Percentiles rank a stretch among this genome's conserved stretches.
Evolutionary conservation across 2,888 invertebrate genomes (phyloP).

Genomic region (Catonia carolina): DNA sequence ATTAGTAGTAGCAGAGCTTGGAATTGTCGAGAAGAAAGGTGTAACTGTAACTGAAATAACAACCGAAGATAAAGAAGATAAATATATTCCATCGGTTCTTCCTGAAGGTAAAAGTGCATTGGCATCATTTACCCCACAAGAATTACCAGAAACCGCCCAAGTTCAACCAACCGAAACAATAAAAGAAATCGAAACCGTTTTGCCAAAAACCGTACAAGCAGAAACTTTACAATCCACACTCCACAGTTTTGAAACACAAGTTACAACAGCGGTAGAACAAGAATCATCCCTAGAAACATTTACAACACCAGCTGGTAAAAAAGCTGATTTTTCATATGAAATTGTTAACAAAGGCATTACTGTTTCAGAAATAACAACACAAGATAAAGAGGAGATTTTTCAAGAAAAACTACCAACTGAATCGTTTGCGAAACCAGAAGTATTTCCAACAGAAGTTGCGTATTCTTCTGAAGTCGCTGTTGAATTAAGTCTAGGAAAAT

Average conservation of each 20-base stretch:
- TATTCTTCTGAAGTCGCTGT: slow-evolving; percentile 28
- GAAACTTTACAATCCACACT: slow-evolving; percentile 28
- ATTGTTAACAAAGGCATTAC: slow-evolving; percentile 39
- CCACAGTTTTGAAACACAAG: slow-evolving; percentile 30
- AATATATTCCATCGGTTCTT: slow-evolving; percentile 34
- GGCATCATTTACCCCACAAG: slow-evolving; percentile 45
- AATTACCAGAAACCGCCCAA: slow-evolving; percentile 40
- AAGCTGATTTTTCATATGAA: slow-evolving; percentile 39
- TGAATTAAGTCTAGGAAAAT: slow-evolving; percentile 29
- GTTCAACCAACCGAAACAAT: slow-evolving; percentile 38
- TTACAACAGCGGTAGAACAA: slow-evolving; percentile 30
- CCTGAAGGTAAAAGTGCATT: slow-evolving; percentile 48
- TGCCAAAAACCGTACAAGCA: slow-evolving; percentile 24
- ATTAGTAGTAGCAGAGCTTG: slow-evolving; percentile 32
- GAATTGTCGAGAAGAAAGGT: slow-evolving; percentile 35
- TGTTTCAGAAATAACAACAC: slow-evolving; percentile 42
- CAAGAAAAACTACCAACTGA: slow-evolving; percentile 31
- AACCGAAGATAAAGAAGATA: slow-evolving; percentile 35
- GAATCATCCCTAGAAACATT: slow-evolving; percentile 37
- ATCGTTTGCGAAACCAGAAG: slow-evolving; percentile 23
- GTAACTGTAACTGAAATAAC: slow-evolving; percentile 36
- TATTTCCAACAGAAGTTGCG: slow-evolving; percentile 27
- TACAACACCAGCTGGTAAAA: slow-evolving; percentile 39
- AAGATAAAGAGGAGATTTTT: slow-evolving; percentile 42
- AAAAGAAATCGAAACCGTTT: slow-evolving; percentile 19